phyloP scores from a whole-genome alignment of 2,888 invertebrate genomes.

The Acanthococcus lagerstroemiae region DNA sequence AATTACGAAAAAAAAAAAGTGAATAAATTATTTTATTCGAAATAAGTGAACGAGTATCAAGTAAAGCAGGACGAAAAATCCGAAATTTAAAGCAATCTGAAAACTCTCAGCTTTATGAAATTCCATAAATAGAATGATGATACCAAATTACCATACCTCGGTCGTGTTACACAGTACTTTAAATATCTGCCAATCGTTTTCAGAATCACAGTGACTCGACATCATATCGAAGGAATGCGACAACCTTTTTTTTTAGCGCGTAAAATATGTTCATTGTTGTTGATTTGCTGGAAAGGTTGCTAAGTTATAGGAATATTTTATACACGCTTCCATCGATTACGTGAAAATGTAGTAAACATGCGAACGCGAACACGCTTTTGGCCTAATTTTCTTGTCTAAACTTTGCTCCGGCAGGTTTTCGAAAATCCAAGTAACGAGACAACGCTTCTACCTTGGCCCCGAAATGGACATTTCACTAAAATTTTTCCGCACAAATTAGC shows the following conservation, averaged over 20 bases:
- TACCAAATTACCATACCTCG: too few relatives aligned
- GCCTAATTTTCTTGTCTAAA: conserved; percentile 16
- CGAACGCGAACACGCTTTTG: conserved; percentile 22
- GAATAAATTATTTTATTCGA: too few relatives aligned
- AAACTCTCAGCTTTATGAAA: too few relatives aligned
- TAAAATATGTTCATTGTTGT: conserved; percentile 23
- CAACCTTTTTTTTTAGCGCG: conserved; percentile 9
- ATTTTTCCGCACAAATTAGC: too few relatives aligned
- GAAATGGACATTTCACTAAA: too few relatives aligned
- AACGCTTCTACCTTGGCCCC: too few relatives aligned
- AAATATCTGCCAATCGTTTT: conserved; percentile 65
- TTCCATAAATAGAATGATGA: too few relatives aligned
- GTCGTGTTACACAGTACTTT: conserved; percentile 46
- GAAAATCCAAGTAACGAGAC: too few relatives aligned
- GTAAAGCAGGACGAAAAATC: too few relatives aligned
- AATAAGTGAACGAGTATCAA: too few relatives aligned
- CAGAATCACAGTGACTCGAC: conserved; percentile 43
- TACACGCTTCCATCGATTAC: conserved; percentile 18
- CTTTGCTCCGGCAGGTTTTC: too few relatives aligned
- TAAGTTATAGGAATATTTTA: conserved; percentile 23
- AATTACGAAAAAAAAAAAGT: neutral
- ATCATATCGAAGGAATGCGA: conserved; percentile 18
- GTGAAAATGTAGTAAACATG: conserved; percentile 7
- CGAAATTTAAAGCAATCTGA: too few relatives aligned
- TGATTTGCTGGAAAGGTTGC: conserved; percentile 25